These are phyloP conservation scores for Cynaeus angustus DNA, from an alignment of 2,888 invertebrate species.

Conservation along the genomic window DNA sequence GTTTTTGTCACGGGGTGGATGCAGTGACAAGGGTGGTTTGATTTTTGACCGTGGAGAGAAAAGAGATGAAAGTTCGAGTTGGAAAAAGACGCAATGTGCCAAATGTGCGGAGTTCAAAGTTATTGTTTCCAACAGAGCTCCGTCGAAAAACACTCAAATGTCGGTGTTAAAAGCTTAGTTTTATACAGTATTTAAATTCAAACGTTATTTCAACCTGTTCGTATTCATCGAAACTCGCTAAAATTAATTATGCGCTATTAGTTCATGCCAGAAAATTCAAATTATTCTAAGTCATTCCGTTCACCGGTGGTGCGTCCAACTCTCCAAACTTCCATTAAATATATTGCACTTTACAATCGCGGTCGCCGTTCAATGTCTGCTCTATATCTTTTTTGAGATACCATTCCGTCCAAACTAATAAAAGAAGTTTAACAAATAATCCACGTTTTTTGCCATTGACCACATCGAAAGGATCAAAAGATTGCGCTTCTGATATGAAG, in stretches of 20 bases:
- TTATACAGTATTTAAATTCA: too few species aligned
- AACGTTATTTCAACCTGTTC: too few species aligned
- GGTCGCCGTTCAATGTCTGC: background rate
- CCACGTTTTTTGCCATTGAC: constrained; percentile 13
- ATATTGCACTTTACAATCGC: background rate
- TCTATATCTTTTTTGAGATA: constrained; percentile 5
- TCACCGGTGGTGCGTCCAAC: background rate
- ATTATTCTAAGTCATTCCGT: background rate
- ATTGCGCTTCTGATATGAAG: constrained; percentile 7
- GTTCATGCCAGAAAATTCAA: too few species aligned
- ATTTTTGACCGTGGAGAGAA: too few species aligned
- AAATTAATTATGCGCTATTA: too few species aligned
- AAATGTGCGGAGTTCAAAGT: too few species aligned
- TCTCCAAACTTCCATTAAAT: background rate
- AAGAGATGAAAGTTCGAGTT: too few species aligned
- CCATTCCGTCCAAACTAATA: constrained; percentile 16
- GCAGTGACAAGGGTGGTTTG: background rate
- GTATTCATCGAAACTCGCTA: too few species aligned
- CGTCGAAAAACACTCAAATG: too few species aligned
- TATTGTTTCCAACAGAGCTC: too few species aligned
- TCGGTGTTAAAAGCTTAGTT: too few species aligned
- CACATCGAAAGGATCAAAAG: constrained; percentile 24
- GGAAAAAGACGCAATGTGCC: too few species aligned
- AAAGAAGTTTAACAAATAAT: constrained; percentile 22
- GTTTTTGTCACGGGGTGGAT: background rate